Conservation (phyloP, 2,113 vertebrate genomes). For the Cyrtonyx montezumae region DNA sequence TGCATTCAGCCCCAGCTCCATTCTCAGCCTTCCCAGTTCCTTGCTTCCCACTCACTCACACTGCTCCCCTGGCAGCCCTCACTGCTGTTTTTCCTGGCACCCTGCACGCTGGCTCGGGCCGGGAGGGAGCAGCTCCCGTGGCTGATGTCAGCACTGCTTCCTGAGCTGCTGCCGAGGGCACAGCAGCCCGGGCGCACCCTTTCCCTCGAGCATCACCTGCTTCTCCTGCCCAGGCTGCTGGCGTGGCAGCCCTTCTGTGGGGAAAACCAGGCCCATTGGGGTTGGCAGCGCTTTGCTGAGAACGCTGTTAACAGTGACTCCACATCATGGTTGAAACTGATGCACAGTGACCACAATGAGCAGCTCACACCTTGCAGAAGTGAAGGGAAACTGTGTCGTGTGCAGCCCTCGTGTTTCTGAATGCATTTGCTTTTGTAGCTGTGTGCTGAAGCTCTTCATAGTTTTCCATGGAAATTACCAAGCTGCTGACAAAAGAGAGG, state of each 20-base stretch:
- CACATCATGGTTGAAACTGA: not conserved
- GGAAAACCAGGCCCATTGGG: not conserved
- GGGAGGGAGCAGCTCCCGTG: not conserved
- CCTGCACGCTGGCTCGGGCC: not conserved
- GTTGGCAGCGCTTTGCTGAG: fast-evolving
- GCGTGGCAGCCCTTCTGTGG: not conserved
- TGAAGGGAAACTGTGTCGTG: not conserved
- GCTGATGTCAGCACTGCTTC: conserved; percentile 31
- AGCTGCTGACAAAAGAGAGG: not conserved
- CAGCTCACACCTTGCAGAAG: not conserved
- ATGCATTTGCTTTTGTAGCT: not conserved
- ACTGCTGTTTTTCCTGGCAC: conserved; percentile 9
- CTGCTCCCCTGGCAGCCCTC: not conserved
- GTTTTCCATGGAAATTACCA: not conserved
- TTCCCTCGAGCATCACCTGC: not conserved
- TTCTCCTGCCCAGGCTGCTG: fast-evolving
- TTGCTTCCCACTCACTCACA: not conserved
- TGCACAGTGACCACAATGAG: not conserved
- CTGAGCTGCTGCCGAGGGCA: not conserved
- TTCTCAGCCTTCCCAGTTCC: not conserved
- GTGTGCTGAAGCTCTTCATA: not conserved
- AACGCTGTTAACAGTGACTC: fast-evolving
- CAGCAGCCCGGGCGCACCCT: not conserved
- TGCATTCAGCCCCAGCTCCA: fast-evolving
- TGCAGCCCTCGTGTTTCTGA: not conserved